Evolutionary conservation across 2,888 invertebrate genomes (phyloP).

Genomic region (Stramonita haemastoma): DNA sequence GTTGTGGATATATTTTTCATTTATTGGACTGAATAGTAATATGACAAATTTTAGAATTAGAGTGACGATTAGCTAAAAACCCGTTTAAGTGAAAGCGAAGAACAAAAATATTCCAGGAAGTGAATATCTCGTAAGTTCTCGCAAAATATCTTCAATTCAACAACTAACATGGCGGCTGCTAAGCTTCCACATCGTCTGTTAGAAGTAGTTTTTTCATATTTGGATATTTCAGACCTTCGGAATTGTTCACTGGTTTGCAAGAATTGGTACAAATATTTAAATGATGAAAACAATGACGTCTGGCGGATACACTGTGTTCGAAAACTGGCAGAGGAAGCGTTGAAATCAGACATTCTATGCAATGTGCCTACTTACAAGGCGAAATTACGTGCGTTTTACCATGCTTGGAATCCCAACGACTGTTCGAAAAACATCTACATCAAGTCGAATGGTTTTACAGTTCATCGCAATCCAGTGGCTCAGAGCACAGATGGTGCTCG

Average conservation of each 20-base stretch:
- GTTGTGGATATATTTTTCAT: not conserved
- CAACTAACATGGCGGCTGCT: constrained; percentile 68
- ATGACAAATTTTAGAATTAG: no score
- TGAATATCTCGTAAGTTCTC: constrained; percentile 42
- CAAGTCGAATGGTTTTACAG: constrained; percentile 96
- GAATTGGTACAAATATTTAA: constrained; percentile 92
- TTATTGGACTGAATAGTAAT: not conserved
- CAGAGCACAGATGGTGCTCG: constrained; percentile 96
- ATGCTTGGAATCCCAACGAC: constrained; percentile 98
- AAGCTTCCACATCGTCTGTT: constrained; percentile 70
- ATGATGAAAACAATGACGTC: constrained; percentile 95
- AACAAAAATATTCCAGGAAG: constrained; percentile 34
- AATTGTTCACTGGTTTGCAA: constrained; percentile 95
- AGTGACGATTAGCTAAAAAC: no score
- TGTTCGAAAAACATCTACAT: constrained; percentile 98
- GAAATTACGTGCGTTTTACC: constrained; percentile 91
- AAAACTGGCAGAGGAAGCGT: constrained; percentile 89
- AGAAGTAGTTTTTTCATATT: constrained; percentile 86
- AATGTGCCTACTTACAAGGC: constrained; percentile 94
- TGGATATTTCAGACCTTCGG: constrained; percentile 90
- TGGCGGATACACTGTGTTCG: constrained; percentile 94
- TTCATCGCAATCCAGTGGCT: constrained; percentile 98
- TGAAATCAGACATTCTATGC: constrained; percentile 93
- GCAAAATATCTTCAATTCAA: constrained; percentile 39
- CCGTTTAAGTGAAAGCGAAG: not conserved